phyloP scores from a whole-genome alignment of 1,140 invertebrate species.

The Antheraea mylitta region DNA sequence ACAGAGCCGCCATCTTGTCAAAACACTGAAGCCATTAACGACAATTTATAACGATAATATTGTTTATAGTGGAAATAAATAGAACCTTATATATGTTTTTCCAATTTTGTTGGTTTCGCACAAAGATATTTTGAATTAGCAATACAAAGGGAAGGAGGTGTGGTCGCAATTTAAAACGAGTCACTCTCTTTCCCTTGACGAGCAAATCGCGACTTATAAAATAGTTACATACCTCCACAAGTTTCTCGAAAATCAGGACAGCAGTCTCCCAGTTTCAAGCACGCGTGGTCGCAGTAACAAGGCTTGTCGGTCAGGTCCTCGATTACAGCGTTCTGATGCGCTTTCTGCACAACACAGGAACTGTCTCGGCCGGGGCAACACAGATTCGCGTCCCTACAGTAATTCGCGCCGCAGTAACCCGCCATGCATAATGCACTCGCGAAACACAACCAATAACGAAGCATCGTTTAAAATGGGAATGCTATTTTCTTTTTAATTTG shows the following conservation, averaged over 20 bases:
- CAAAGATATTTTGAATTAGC: no score
- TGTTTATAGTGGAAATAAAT: no score
- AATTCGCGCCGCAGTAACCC: slow-evolving; percentile 70
- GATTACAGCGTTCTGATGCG: slow-evolving; percentile 89
- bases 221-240: slow-evolving; percentile 86
- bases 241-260: slow-evolving; percentile 91
- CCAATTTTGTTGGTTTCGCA: no score
- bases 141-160: no score
- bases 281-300: slow-evolving; percentile 94
- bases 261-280: slow-evolving; percentile 91
- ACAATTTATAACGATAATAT: no score
- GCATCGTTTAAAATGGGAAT: slow-evolving; percentile 37
- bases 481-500: no score
- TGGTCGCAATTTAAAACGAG: no score
- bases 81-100: no score
- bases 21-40: no score
- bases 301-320: slow-evolving; percentile 90
- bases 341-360: slow-evolving; percentile 92
- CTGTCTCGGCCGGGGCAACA: slow-evolving; percentile 90
- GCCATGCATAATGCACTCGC: slow-evolving; percentile 55
- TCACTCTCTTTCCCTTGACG: no score
- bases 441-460: slow-evolving; percentile 58
- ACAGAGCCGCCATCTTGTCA: no score
- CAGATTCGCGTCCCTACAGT: slow-evolving; percentile 86
- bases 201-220: no score